phyloP scores from a whole-genome alignment of 2,113 vertebrate genomes.

The Cranoglanis bouderius region DNA sequence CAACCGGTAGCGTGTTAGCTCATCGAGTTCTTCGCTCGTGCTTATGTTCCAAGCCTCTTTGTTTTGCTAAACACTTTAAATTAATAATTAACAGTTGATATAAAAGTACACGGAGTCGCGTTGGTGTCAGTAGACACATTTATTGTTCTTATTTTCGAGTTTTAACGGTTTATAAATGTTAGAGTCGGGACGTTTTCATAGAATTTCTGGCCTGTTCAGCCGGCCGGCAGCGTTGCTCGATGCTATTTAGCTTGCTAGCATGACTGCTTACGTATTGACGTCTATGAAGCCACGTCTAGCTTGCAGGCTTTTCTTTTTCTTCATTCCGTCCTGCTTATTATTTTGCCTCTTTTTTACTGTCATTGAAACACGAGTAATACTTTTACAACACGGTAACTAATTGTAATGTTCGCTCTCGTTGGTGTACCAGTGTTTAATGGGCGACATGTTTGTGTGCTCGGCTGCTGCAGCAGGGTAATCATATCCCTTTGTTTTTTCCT shows the following conservation, averaged over 20 bases:
- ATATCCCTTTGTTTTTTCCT: slow-evolving; percentile 56
- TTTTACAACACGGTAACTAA: neutral
- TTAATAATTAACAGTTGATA: neutral
- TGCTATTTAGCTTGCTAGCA: neutral
- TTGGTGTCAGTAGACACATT: neutral
- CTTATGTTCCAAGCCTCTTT: slow-evolving; percentile 14
- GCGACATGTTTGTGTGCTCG: neutral
- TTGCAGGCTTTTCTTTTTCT: neutral
- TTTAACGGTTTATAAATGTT: neutral
- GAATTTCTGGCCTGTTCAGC: slow-evolving; percentile 22
- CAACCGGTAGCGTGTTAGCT: slow-evolving; percentile 34
- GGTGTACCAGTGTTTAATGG: neutral
- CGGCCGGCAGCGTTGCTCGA: slow-evolving; percentile 12
- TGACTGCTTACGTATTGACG: slow-evolving; percentile 40
- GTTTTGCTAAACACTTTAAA: slow-evolving; percentile 3
- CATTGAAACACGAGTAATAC: no score
- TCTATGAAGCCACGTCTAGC: slow-evolving; percentile 23
- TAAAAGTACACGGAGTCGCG: neutral
- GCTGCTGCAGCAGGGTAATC: slow-evolving; percentile 36
- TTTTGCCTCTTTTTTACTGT: neutral
- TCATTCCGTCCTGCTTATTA: neutral
- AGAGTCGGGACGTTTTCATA: neutral
- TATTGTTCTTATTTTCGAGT: neutral
- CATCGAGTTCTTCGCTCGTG: slow-evolving; percentile 17
- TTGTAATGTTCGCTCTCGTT: neutral